phyloP scores from a whole-genome alignment of 2,113 vertebrate genomes.

The Plectropomus leopardus region DNA sequence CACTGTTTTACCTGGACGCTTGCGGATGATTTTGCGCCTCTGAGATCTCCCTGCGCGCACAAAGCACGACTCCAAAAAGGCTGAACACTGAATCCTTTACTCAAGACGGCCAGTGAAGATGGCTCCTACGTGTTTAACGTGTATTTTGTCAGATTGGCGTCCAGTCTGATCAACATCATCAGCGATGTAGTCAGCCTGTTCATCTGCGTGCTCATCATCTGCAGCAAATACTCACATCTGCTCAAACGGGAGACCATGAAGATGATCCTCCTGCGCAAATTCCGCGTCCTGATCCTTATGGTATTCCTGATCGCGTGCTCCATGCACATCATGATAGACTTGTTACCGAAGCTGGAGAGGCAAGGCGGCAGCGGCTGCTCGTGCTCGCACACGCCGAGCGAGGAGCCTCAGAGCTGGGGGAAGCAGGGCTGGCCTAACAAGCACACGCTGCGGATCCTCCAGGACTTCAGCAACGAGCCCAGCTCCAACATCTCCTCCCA shows the following conservation, averaged over 20 bases:
- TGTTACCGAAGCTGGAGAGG: conserved; percentile 92
- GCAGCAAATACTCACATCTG: conserved; percentile 82
- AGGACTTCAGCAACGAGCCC: conserved; percentile 95
- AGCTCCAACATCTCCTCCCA: conserved; percentile 91
- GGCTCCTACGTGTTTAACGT: conserved; percentile 80
- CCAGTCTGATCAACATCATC: conserved; percentile 84
- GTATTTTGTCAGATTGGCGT: conserved; percentile 82
- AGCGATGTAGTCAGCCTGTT: conserved; percentile 87
- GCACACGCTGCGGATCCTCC: conserved; percentile 93
- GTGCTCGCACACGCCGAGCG: conserved; percentile 86
- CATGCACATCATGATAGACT: conserved; percentile 95
- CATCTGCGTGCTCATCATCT: conserved; percentile 83
- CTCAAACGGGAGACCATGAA: conserved; percentile 86
- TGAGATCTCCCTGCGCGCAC: conserved; percentile 29
- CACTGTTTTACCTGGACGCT: conserved; percentile 72
- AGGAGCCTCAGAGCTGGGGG: conserved; percentile 82
- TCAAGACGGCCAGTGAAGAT: conserved; percentile 85
- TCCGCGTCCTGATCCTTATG: conserved; percentile 92
- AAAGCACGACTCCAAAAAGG: conserved; percentile 52
- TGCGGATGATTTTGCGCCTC: conserved; percentile 62
- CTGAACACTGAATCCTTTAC: conserved; percentile 81
- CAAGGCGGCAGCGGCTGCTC: conserved; percentile 86
- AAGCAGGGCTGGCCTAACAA: conserved; percentile 92
- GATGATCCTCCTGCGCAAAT: conserved; percentile 94
- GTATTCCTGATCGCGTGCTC: conserved; percentile 94